Evolutionary conservation across 2,888 invertebrate species (phyloP), one percentile per base, ranked within the genome.

Genomic region (Xestia rhomboidea): DNA sequence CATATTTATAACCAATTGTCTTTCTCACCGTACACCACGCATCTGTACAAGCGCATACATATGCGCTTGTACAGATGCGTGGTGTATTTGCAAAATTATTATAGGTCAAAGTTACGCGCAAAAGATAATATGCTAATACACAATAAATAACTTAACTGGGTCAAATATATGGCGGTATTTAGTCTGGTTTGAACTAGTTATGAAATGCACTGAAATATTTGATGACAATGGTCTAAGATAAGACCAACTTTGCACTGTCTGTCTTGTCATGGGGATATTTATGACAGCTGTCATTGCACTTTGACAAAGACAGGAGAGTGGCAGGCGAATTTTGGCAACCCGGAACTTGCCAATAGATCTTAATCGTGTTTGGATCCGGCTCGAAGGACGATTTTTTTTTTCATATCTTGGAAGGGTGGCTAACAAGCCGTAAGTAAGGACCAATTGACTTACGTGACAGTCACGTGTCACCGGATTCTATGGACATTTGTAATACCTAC

Each of bases 51-150:
- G 90, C 83, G 84, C 75, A 84, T 77, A 83, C n/a, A n/a, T n/a
- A n/a, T n/a, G n/a, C n/a, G n/a, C n/a, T n/a, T n/a, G n/a, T n/a
- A n/a, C n/a, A n/a, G n/a, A n/a, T n/a, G n/a, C n/a, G n/a, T n/a
- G n/a, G n/a, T 89, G 94, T 93, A 95, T 95, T 94, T 91, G 88
- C 89, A 89, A 89, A 80, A 68, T 75, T 88, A 92, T 94, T 93
- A 92, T 94, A 85, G 96, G 96, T 96, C 96, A 96, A 95, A 95
- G 95, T 95, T 95, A 95, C 92, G 87, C 79, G 70, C 74, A 46
- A 21, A 81, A 84, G 91, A 93, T 94, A 94, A 92, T 90, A 93
- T 91, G 91, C 78, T 80, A 92, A 93, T 88, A 76, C 62, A 75
- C 72, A 87, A 87, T 89, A 89, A 88, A 87, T 84, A 86, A 87